Base-by-base conservation (phyloP, 1,140 invertebrate genomes). In the Cataglyphis hispanica region DNA sequence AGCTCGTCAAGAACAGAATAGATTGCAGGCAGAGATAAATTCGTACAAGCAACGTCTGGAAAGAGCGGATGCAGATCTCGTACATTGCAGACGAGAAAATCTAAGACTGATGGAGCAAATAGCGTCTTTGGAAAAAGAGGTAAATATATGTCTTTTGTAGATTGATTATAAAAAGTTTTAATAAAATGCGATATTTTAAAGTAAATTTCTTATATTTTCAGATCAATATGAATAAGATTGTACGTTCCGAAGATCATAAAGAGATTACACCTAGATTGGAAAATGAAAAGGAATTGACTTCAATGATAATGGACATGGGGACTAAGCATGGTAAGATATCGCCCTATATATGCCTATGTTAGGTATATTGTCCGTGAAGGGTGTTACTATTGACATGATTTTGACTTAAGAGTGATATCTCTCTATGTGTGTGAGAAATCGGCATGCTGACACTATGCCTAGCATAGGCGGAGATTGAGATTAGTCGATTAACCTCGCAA, bases 81-180 rank as follows among this genome's bases (percentile, higher is more conserved):
- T 98, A 5, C 97, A 98, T 90, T 97, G 97, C 16, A 96, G 97
- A 43, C 95, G 97, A 22, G 97, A 98, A 91, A 97, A 98, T 87
- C 93, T 98, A 43, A 95, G 97, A 67, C 95, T 98, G 1, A 96
- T 96, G 25, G 97, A 98, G 91, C 97, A 97, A 89, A 96, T 98
- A 56, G 96, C 97, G 11, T 96, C 96, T 69, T 92, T 98, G 74
- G 97, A 98, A 91, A 97, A 98, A 94, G 97, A 98, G 96, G 97
- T 97, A 13, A 37, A 60, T 43, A 19, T 72, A 16, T 31, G 6
- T 25, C 13, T 56, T 22, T 37, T 43, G 22, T 19, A 22, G 10
- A 40, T 34, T 61, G 56, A 50, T 22, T 13, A 19, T 34, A 56
- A 72, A 7, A 7, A 31, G 16, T 75, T 58, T 37, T 13, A 56